Base-by-base conservation (phyloP, 2,113 vertebrate genomes). In the Ictalurus furcatus region DNA sequence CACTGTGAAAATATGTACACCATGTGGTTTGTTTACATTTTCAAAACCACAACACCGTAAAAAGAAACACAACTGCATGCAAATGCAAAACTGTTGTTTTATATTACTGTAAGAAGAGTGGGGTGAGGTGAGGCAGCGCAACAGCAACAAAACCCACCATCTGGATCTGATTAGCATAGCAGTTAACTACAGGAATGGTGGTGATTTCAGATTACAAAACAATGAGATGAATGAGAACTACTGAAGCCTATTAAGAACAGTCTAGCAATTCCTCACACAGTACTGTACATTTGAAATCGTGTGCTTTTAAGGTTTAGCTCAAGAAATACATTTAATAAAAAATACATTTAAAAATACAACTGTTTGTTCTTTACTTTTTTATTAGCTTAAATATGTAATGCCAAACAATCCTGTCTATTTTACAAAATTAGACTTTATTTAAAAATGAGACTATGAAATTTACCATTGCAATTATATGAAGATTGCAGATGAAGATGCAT, bases 1-100 rank as follows among this genome's bases (percentile, higher is more conserved):
- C 81, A 84, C 11, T 84, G 81, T 63, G 6, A 84, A 84, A 84
- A 63, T 84, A 44, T 84, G 58, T 44, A 40, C 21, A 14, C 11
- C 0, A 4, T 83, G n/a, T 34, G 52, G 16, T 11, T 21, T 2
- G 52, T 30, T 59, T 83, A 59, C 19, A 37, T 83, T 61, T 83
- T 37, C 30, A 11, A 23, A 83, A 37, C 56, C 56, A 80, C 25
- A 61, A 40, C 54, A 59, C 3, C 1, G 8, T 3, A 61, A 25
- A 63, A 79, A 52, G 21, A 37, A 44, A 30, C 28, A n/a, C 0
- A 81, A 81, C 3, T 59, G 11, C 56, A 61, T 5, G 9, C 54
- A 37, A 59, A 61, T 59, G 56, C 9, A 23, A 37, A 61, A 83
- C 19, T 3, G n/a, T 56, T 82, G 56, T 82, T 82, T 59, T 23